phyloP scores from a whole-genome alignment of 2,797 vertebrate genomes.

The Brotula barbata region DNA sequence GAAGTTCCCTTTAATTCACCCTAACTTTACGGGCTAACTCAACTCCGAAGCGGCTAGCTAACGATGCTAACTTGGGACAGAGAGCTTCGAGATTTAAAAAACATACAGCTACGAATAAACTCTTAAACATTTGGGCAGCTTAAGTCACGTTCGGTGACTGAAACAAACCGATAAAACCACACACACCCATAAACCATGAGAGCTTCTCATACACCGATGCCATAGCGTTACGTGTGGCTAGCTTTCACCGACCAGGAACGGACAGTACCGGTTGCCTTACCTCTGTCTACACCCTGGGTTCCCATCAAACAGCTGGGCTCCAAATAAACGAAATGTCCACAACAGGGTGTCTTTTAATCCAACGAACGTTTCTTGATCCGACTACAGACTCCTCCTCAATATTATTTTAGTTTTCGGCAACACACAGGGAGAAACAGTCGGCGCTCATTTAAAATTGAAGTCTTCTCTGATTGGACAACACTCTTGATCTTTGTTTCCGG shows the following conservation, averaged over 20 bases:
- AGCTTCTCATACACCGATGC: too few species aligned
- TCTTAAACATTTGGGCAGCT: not conserved
- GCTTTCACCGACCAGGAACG: not conserved
- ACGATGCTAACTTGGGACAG: conserved; percentile 28
- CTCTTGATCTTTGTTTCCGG: conserved; percentile 64
- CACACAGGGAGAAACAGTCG: conserved; percentile 37
- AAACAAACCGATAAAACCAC: not conserved
- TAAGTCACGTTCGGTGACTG: not conserved
- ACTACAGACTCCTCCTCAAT: not conserved
- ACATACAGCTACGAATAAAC: fast-evolving
- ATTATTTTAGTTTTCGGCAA: conserved; percentile 24
- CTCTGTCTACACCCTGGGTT: conserved; percentile 74
- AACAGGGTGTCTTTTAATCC: not conserved
- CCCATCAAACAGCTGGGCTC: conserved; percentile 68
- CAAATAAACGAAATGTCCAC: conserved; percentile 10
- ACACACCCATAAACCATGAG: too few species aligned
- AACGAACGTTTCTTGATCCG: not conserved
- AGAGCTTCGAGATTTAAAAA: too few species aligned
- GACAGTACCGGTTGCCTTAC: conserved; percentile 43
- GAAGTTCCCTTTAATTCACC: not conserved
- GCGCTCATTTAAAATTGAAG: conserved; percentile 68
- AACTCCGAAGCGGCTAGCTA: conserved; percentile 37
- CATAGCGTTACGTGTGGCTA: conserved; percentile 37
- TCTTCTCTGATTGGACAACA: conserved; percentile 70
- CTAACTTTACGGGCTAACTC: conserved; percentile 31